Conservation (phyloP, 2,113 vertebrate species). For the Phainopepla nitens region DNA sequence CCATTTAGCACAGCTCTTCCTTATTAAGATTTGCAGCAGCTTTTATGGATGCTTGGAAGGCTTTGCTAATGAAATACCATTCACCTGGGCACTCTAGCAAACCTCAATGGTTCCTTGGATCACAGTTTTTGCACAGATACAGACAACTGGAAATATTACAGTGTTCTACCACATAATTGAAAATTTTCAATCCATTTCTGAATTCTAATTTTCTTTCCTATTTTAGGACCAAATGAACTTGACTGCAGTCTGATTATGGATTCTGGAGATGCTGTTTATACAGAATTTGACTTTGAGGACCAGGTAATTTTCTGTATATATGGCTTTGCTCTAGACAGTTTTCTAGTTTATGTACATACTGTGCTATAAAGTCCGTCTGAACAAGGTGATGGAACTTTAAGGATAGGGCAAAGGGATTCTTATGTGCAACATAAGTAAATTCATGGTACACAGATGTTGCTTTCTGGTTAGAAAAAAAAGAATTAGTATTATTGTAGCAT, state of each 20-base stretch:
- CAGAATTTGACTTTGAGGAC: slow-evolving; percentile 81
- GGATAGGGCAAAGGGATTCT: not conserved
- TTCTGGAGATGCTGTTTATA: slow-evolving; percentile 74
- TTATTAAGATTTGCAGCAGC: not conserved
- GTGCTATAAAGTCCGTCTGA: not conserved
- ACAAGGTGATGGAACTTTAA: not conserved
- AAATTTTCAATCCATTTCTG: not conserved
- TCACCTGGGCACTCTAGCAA: not conserved
- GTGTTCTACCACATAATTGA: not conserved
- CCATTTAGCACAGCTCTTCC: not conserved
- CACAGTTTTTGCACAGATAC: not conserved
- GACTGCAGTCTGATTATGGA: slow-evolving; percentile 84
- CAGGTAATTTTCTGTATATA: slow-evolving; percentile 76
- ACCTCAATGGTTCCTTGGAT: not conserved
- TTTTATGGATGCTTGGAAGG: not conserved
- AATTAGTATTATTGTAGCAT: not conserved
- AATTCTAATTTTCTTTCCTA: not conserved
- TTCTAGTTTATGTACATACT: not conserved
- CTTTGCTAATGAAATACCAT: not conserved
- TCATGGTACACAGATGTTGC: not conserved
- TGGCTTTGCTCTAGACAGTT: not conserved
- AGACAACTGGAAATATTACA: not conserved
- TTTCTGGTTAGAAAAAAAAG: not conserved
- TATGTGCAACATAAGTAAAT: not conserved
- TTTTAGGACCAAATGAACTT: slow-evolving; percentile 82